These are phyloP conservation scores for Anagrus nilaparvatae DNA, from an alignment of 1,140 invertebrate genomes.

Conservation along the genomic window DNA sequence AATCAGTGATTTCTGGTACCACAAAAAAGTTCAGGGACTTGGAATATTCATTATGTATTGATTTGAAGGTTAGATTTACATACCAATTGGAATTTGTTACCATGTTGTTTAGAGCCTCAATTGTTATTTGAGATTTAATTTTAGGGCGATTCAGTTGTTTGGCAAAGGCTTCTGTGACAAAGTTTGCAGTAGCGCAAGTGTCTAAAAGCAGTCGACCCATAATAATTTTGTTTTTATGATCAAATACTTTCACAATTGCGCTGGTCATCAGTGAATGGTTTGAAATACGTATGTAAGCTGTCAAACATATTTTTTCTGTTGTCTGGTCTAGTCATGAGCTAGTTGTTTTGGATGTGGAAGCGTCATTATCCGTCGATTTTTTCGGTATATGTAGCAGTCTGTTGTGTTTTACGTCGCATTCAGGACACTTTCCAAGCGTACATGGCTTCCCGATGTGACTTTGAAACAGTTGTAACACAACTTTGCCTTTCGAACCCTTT, in stretches of 20 bases:
- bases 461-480: not conserved
- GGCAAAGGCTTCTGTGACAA: slow-evolving; percentile 9
- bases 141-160: slow-evolving; percentile 8
- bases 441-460: not conserved
- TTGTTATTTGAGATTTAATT: slow-evolving; percentile 1
- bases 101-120: slow-evolving; percentile 8
- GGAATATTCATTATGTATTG: not conserved
- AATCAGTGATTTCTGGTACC: slow-evolving; percentile 3
- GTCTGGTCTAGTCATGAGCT: not conserved
- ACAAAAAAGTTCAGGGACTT: slow-evolving; percentile 5
- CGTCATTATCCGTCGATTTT: not conserved
- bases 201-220: slow-evolving; percentile 13
- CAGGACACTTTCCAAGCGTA: not conserved
- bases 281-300: too few relatives aligned
- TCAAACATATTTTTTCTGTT: not conserved
- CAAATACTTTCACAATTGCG: slow-evolving; percentile 6
- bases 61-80: not conserved
- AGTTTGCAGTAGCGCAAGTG: slow-evolving; percentile 12
- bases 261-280: slow-evolving; percentile 10
- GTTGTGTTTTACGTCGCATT: slow-evolving; percentile 1
- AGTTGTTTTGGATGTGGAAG: not conserved
- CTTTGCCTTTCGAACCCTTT: not conserved
- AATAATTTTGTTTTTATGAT: not conserved
- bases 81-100: not conserved
- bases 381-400: not conserved